Conservation (phyloP, 2,888 invertebrate species). For the Leuctra nigra region DNA sequence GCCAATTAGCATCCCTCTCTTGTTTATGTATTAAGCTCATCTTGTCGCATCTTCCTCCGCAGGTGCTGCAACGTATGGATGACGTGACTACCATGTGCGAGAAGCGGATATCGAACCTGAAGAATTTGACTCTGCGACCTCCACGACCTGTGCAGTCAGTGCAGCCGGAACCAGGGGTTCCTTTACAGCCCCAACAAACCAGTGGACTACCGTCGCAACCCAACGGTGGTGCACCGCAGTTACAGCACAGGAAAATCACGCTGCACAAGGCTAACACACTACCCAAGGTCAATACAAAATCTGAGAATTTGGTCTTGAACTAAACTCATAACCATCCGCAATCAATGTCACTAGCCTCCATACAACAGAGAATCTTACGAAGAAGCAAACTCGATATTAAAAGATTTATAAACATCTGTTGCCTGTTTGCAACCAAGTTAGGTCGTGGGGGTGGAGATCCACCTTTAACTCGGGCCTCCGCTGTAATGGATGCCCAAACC, state of each 20-base stretch:
- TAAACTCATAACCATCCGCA: too few species aligned
- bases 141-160: constrained; percentile 74
- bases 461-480: too few species aligned
- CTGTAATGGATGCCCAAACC: too few species aligned
- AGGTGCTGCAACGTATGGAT: constrained; percentile 89
- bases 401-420: too few species aligned
- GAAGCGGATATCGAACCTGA: constrained; percentile 66
- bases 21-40: not conserved
- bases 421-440: too few species aligned
- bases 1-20: too few species aligned
- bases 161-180: constrained; percentile 63
- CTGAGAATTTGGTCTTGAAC: too few species aligned
- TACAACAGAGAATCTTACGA: too few species aligned
- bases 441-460: too few species aligned
- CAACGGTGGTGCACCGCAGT: constrained; percentile 50
- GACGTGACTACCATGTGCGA: constrained; percentile 92
- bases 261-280: constrained; percentile 47
- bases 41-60: constrained; percentile 24
- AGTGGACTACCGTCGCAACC: constrained; percentile 42
- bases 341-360: too few species aligned
- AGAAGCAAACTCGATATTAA: too few species aligned
- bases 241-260: constrained; percentile 29
- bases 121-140: constrained; percentile 63
- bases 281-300: too few species aligned
- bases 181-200: constrained; percentile 34